Percentiles rank a stretch among this genome's conserved stretches.
phyloP scores from a whole-genome alignment of 1,140 invertebrate genomes.

The Pararge aegeria region DNA sequence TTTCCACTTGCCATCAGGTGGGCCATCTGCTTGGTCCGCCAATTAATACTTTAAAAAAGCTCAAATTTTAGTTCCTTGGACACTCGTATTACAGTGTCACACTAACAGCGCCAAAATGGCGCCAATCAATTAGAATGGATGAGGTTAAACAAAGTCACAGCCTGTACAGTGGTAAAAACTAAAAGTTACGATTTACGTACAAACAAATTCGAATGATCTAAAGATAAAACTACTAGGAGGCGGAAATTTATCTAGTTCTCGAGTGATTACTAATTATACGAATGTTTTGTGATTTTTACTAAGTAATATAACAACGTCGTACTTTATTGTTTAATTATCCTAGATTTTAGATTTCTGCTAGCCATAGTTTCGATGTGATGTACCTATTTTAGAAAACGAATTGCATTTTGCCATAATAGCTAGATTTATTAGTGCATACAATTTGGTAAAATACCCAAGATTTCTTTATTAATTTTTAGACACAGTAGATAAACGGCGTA shows the following conservation, averaged over 20 bases:
- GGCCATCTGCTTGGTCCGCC: too few relatives aligned
- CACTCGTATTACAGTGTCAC: too few relatives aligned
- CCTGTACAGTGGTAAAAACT: too few relatives aligned
- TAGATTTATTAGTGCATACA: neutral
- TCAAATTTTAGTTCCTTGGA: too few relatives aligned
- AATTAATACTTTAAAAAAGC: too few relatives aligned
- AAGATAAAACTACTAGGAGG: too few relatives aligned
- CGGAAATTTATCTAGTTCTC: slow-evolving; percentile 6
- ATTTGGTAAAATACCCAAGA: slow-evolving; percentile 20
- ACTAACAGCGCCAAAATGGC: too few relatives aligned
- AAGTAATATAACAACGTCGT: neutral
- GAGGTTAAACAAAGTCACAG: too few relatives aligned
- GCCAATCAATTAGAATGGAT: too few relatives aligned
- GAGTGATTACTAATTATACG: neutral
- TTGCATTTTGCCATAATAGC: slow-evolving; percentile 7
- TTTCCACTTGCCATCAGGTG: too few relatives aligned
- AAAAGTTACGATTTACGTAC: too few relatives aligned
- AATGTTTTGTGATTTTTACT: neutral
- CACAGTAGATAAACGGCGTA: slow-evolving; percentile 27
- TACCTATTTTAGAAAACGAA: neutral
- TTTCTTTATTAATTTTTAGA: neutral
- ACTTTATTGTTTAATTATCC: neutral
- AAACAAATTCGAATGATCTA: too few relatives aligned
- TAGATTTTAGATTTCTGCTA: neutral
- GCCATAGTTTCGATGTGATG: neutral